Conservation (phyloP, 2,888 invertebrate species). For the Acheta domesticus region DNA sequence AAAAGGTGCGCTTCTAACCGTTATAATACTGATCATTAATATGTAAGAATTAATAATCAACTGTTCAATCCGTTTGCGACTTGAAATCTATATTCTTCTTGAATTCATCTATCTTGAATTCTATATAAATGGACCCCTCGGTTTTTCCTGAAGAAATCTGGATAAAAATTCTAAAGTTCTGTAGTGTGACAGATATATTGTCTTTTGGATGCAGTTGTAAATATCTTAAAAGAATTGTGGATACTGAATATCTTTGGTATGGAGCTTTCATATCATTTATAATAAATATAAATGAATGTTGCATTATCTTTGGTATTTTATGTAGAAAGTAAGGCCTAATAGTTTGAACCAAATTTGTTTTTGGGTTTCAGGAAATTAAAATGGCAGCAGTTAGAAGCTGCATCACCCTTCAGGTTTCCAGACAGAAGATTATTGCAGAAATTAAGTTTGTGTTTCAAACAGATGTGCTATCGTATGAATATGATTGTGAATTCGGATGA, state of each 20-base stretch:
- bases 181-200: conserved; percentile 46
- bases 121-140: conserved; percentile 47
- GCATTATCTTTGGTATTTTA: not conserved
- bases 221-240: conserved; percentile 47
- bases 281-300: not conserved
- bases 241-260: conserved; percentile 48
- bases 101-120: too few relatives aligned
- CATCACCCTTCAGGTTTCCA: conserved; percentile 47
- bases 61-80: too few relatives aligned
- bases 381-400: conserved; percentile 46
- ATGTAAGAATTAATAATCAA: too few relatives aligned
- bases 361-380: conserved; percentile 45
- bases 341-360: not conserved
- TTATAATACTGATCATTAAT: too few relatives aligned
- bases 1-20: too few relatives aligned
- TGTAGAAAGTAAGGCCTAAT: not conserved
- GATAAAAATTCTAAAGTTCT: conserved; percentile 48
- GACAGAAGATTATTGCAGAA: conserved; percentile 46
- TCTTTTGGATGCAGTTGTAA: conserved; percentile 48
- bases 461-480: conserved; percentile 47
- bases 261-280: conserved; percentile 34
- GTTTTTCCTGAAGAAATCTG: conserved; percentile 49
- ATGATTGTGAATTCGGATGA: conserved; percentile 46
- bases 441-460: conserved; percentile 47
- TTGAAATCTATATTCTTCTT: too few relatives aligned